These are phyloP conservation scores for Helostoma temminkii DNA, from an alignment of 2,797 vertebrate species.

Conservation along the genomic window DNA sequence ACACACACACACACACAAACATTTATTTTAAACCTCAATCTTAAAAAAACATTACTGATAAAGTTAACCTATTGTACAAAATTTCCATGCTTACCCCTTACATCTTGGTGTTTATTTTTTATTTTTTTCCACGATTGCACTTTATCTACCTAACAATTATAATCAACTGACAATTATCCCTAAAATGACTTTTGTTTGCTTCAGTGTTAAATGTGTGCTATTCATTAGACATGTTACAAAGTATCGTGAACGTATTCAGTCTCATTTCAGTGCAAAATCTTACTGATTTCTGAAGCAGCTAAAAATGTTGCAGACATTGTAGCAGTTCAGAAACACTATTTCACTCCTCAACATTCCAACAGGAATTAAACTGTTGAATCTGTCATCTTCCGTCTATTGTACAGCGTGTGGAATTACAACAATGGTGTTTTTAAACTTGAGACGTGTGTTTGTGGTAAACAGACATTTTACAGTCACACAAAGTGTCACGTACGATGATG, in stretches of 20 bases:
- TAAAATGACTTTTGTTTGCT: too few relatives aligned
- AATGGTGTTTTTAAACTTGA: slow-evolving; percentile 57
- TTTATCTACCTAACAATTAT: too few relatives aligned
- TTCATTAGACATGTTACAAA: background rate
- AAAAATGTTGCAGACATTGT: background rate
- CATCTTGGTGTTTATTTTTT: too few relatives aligned
- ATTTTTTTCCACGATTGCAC: too few relatives aligned
- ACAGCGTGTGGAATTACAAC: slow-evolving; percentile 31
- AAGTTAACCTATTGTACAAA: too few relatives aligned
- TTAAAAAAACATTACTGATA: too few relatives aligned
- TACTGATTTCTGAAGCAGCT: background rate
- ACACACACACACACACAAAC: too few relatives aligned
- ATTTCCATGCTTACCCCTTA: too few relatives aligned
- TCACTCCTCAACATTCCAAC: slow-evolving; percentile 16
- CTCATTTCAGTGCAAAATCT: background rate
- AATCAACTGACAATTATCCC: too few relatives aligned
- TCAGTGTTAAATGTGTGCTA: too few relatives aligned
- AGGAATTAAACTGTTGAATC: slow-evolving; percentile 12
- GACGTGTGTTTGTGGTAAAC: slow-evolving; percentile 39
- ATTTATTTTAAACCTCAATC: too few relatives aligned
- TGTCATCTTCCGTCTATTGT: slow-evolving; percentile 48
- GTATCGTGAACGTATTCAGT: background rate
- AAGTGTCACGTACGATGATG: background rate
- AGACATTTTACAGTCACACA: slow-evolving; percentile 9
- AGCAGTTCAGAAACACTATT: slow-evolving; percentile 1